These are phyloP conservation scores for Sarcophilus harrisii DNA, from an alignment of 2,797 vertebrate species.

Conservation along the genomic window DNA sequence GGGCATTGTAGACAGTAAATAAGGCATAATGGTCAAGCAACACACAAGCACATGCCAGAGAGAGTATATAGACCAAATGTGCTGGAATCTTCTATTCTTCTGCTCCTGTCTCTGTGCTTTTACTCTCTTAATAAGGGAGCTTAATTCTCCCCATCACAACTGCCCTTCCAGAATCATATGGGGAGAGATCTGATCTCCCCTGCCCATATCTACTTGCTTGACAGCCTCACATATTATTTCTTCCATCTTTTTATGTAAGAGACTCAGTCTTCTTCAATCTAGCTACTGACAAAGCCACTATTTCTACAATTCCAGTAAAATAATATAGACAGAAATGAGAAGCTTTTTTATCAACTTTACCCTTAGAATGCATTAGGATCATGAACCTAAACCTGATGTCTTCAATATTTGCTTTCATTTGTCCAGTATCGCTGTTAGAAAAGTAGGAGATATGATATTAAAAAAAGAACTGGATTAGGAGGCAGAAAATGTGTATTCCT, in stretches of 20 bases:
- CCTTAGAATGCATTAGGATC: background rate
- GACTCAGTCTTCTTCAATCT: background rate
- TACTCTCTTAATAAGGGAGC: background rate
- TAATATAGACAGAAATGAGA: background rate
- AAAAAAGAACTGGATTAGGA: background rate
- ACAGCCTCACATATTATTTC: background rate
- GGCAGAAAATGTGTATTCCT: background rate
- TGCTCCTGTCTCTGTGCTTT: background rate
- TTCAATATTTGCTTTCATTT: background rate
- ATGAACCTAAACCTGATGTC: background rate
- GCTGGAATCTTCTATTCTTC: background rate
- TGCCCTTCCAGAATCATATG: background rate
- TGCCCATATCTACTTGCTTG: background rate
- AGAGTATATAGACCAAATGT: background rate
- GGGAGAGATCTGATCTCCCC: background rate
- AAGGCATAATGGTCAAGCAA: background rate
- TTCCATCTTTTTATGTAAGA: conserved; percentile 23
- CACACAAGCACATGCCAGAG: background rate
- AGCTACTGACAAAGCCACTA: background rate
- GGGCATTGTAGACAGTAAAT: background rate
- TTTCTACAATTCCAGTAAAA: background rate
- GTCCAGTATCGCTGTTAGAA: background rate
- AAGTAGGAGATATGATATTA: background rate
- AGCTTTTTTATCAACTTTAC: background rate
- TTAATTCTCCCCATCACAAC: background rate